Evolutionary conservation across 2,888 invertebrate genomes (phyloP).

Genomic region (Syritta pipiens): DNA sequence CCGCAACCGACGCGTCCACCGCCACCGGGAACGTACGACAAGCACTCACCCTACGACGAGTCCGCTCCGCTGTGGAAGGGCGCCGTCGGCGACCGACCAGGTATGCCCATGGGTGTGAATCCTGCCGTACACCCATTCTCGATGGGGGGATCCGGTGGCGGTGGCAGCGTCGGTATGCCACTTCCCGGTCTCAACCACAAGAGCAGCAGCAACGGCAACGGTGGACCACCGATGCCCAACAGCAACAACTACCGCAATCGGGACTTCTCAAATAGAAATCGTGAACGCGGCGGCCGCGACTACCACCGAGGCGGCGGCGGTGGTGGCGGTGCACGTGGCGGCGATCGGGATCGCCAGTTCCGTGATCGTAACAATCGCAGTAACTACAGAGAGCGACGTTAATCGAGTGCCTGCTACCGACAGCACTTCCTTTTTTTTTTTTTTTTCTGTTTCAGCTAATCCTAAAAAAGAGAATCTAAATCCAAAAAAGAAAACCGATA

Average conservation of each 20-base stretch:
- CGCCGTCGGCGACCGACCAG: conserved; percentile 75
- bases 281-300: conserved; percentile 76
- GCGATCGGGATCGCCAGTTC: conserved; percentile 80
- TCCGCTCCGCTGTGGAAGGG: conserved; percentile 77
- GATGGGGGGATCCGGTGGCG: conserved; percentile 63
- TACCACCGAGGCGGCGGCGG: conserved; percentile 75
- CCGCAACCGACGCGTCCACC: conserved; percentile 80
- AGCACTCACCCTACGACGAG: conserved; percentile 88
- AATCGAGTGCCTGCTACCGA: conserved; percentile 10
- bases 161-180: conserved; percentile 66
- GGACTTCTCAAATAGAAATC: conserved; percentile 74
- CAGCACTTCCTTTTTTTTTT: neutral
- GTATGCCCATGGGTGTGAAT: conserved; percentile 73
- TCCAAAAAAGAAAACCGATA: conserved; percentile 22
- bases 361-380: conserved; percentile 76
- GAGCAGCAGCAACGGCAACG: conserved; percentile 68
- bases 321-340: conserved; percentile 75
- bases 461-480: conserved; percentile 22
- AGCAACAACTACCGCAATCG: conserved; percentile 75
- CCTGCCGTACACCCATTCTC: conserved; percentile 68
- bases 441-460: conserved; percentile 47
- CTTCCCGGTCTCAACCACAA: conserved; percentile 66
- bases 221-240: conserved; percentile 26
- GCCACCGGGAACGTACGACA: conserved; percentile 83
- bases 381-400: conserved; percentile 73